Evolutionary conservation across 2,113 vertebrate species (phyloP).

Genomic region (Dascyllus trimaculatus): DNA sequence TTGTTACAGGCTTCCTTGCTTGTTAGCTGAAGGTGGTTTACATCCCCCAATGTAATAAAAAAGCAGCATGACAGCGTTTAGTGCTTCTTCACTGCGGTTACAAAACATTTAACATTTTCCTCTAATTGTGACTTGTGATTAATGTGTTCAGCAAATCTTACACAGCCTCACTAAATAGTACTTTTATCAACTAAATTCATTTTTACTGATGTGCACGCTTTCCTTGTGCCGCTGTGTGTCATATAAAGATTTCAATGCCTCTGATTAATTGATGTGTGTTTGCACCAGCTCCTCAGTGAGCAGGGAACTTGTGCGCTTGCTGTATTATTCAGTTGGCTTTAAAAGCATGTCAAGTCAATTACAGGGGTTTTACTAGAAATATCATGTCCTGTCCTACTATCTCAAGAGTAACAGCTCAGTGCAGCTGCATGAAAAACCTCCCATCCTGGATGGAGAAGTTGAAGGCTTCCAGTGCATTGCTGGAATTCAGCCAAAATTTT

Average conservation of each 20-base stretch:
- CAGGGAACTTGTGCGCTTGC: constrained; percentile 45
- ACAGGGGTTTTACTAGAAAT: constrained; percentile 71
- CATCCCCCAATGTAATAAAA: too few species aligned
- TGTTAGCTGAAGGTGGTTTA: too few species aligned
- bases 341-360: constrained; percentile 82
- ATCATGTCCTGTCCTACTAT: constrained; percentile 58
- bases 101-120: background rate
- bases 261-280: constrained; percentile 81
- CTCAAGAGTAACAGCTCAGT: constrained; percentile 55
- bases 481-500: background rate
- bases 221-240: constrained; percentile 38
- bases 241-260: constrained; percentile 72
- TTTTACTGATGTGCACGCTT: constrained; percentile 8
- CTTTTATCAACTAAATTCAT: background rate
- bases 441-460: constrained; percentile 1
- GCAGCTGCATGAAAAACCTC: constrained; percentile 25
- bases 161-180: background rate
- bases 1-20: too few species aligned
- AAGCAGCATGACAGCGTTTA: too few species aligned
- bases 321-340: constrained; percentile 81
- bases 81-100: background rate
- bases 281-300: constrained; percentile 62
- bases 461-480: background rate
- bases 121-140: background rate
- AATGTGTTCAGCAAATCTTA: too few species aligned